Evolutionary conservation across 2,113 vertebrate genomes (phyloP), one percentile per base, ranked within the genome.

Genomic region (Bubo bubo): DNA sequence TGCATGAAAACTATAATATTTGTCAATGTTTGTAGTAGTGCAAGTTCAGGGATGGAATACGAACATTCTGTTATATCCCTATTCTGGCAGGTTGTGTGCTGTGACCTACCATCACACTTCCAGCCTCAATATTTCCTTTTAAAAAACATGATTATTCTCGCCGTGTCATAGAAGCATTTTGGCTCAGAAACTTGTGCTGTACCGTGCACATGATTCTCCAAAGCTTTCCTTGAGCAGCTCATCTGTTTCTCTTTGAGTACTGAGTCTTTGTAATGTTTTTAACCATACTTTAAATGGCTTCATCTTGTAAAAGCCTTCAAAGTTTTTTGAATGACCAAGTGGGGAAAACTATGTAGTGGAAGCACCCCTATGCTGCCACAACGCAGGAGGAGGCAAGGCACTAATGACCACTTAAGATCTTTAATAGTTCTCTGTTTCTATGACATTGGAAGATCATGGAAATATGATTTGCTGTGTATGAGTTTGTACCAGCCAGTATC

Each of bases 131-230:
- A 10, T 32, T 80, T 70, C 77, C 45, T 28, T 63, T 5, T 8
- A 2, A 16, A 62, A 50, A 12, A 5, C 4, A 18, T 13, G 5
- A 13, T 67, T 53, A 2, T 22, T 35, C 64, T 83, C 26, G 2
- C 26, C 2, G 11, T 14, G 23, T 14, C 20, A 3, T 0, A 1
- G n/a, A 8, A 39, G 30, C 0, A 0, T n/a, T 71, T 41, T 81
- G 47, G 64, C 85, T 93, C 76, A 47, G 24, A 35, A 45, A 1
- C 14, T 30, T 58, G 27, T 68, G 73, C 80, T 56, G 1, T 50
- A 28, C 47, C 60, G 15, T 20, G 52, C 41, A 22, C 12, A 0
- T 3, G 8, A 0, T 63, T 34, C 55, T 83, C 55, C 17, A 34
- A 1, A 0, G 2, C 45, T 50, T 71, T 20, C 37, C 67, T 59